Conservation (phyloP, 2,888 invertebrate species). For the Lasioglossum pauxillum region DNA sequence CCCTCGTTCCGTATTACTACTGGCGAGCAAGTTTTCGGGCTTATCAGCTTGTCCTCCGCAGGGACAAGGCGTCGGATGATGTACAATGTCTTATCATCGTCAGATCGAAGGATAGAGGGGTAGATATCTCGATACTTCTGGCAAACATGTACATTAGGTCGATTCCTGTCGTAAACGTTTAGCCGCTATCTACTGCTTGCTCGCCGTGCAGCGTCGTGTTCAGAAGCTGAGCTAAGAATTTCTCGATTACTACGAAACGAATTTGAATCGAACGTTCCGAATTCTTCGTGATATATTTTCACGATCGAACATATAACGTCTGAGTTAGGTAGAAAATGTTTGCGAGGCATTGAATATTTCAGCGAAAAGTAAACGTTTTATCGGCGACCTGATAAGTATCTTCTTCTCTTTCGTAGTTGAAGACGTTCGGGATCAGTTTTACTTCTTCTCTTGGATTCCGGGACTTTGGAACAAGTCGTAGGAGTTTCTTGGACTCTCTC, state of each 20-base stretch:
- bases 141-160: conserved; percentile 2
- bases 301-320: not conserved
- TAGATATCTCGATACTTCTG: conserved; percentile 10
- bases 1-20: not conserved
- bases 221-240: not conserved
- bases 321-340: not conserved
- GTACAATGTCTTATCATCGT: conserved; percentile 7
- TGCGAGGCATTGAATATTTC: not conserved
- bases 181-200: not conserved
- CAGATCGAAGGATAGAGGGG: conserved; percentile 5
- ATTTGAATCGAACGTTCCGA: not conserved
- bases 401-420: not conserved
- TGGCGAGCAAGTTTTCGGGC: conserved; percentile 14
- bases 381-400: not conserved
- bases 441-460: not conserved
- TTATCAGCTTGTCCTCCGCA: conserved; percentile 14
- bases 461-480: not conserved
- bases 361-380: not conserved
- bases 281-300: not conserved
- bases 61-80: conserved; percentile 12
- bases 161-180: conserved; percentile 8
- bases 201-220: not conserved
- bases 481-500: not conserved
- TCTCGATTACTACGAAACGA: not conserved
- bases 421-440: conserved; percentile 5